These are phyloP conservation scores for Ariopsis seemanni DNA, from an alignment of 2,113 vertebrate species.

Conservation along the genomic window DNA sequence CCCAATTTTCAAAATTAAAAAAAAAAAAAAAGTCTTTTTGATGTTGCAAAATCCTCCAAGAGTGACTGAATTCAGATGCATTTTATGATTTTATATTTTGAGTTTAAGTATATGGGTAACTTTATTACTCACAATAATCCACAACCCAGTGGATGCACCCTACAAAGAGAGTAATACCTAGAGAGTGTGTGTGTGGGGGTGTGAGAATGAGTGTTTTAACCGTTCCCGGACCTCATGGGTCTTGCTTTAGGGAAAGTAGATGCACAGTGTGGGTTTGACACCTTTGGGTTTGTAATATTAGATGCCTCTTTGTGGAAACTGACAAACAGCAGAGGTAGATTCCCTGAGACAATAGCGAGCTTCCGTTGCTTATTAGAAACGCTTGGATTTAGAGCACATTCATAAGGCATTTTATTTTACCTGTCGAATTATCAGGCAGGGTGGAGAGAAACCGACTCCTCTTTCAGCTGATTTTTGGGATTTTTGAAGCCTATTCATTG, in stretches of 20 bases:
- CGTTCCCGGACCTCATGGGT: background rate
- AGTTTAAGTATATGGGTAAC: no score
- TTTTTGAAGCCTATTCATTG: conserved; percentile 45
- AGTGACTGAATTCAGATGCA: background rate
- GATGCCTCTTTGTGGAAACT: conserved; percentile 47
- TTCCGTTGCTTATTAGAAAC: conserved; percentile 38
- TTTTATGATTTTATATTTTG: background rate
- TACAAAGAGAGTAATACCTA: background rate
- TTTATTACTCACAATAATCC: background rate
- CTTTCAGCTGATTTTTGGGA: conserved; percentile 48
- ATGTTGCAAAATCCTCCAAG: background rate
- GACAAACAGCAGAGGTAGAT: conserved; percentile 5
- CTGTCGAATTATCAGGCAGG: conserved; percentile 58
- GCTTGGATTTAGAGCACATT: conserved; percentile 20
- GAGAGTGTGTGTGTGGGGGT: background rate
- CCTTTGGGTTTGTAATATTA: conserved; percentile 26
- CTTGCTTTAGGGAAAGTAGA: conserved; percentile 17
- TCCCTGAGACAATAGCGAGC: background rate
- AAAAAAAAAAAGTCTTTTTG: background rate
- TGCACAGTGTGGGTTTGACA: conserved; percentile 27
- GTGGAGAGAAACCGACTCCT: conserved; percentile 36
- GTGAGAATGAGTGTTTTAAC: conserved; percentile 20
- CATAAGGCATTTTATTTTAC: conserved; percentile 31
- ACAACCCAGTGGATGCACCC: background rate
- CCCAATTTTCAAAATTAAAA: no score